Evolutionary conservation across 2,797 vertebrate species (phyloP), one percentile per base, ranked within the genome.

Genomic region (Alauda arvensis): DNA sequence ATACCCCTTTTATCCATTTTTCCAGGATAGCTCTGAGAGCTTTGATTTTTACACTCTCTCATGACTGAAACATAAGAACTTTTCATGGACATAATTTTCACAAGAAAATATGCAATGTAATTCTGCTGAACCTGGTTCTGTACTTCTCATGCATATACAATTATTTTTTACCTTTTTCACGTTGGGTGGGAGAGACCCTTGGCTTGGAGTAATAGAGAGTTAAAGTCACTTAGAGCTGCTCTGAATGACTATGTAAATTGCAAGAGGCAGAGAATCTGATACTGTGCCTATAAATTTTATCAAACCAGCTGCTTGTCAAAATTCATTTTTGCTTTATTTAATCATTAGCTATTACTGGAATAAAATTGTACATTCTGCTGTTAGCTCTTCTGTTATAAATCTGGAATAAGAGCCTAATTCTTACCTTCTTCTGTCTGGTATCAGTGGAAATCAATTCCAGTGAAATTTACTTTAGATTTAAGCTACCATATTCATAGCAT

Each of bases 241-340:
- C 61, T 87, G 85, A 89, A 88, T 68, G 56, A 79, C 80, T 84
- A 89, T 92, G 88, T 75, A 92, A 94, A 93, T 94, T 91, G 65
- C 71, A 94, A 89, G 77, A 91, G 87, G 62, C 83, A 95, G 83
- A 90, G 61, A 83, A 93, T 85, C 83, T 74, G 80, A 87, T 90
- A 72, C 71, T 43, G 23, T 71, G 57, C n/a, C 71, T 74, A 90
- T 83, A 87, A 92, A 90, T 90, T 87, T 78, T 89, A 90, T 76
- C 75, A 92, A 91, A 56, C 42, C 67, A 93, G 48, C 80, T 89
- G 77, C 87, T 90, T 91, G 93, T 90, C 91, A 93, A 78, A 92
- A 91, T 81, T 89, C 67, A 90, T 93, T 92, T 95, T 83, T 87
- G 56, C 60, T 83, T 90, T 87, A 85, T 93, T 93, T 94, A 92